Base-by-base conservation (phyloP, 2,113 vertebrate genomes). In the Gobio gobio region DNA sequence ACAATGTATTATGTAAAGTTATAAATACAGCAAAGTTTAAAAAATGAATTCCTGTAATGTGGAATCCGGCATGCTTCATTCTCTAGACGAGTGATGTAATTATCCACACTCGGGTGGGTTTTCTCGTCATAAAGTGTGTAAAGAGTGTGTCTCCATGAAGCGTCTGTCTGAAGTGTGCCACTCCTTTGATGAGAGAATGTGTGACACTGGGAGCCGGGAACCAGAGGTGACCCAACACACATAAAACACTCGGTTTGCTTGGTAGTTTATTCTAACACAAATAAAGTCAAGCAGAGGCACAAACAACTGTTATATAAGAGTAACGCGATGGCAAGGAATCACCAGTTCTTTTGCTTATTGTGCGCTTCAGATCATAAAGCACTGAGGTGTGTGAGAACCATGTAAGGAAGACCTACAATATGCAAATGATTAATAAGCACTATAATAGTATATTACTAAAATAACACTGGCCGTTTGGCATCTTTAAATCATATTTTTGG, bases 101-200 rank as follows among this genome's bases (percentile, higher is more conserved):
- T 51, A 10, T 45, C 51, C 49, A 14, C 33, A 13, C n/a, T 16
- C 68, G 9, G 16, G 36, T n/a, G 4, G 6, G 16, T 22, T 70
- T 70, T 70, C 18, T 43, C 18, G 2, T 70, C 13, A 22, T 61
- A 12, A 59, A 74, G 29, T 29, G 29, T 3, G 3, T 24, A 18
- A 75, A 64, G 68, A 82, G 79, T n/a, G n/a, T n/a, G n/a, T 36
- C 9, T 26, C 56, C 24, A 63, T 81, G 68, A 74, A 75, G 61
- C 18, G 29, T 16, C 66, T 29, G 78, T 63, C 40, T 77, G 36
- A 76, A 78, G 78, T 84, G 68, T 49, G 49, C 81, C 18, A 14
- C 51, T 22, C 40, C 84, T 81, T 86, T 81, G 58, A 85, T 45
- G 29, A 40, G 12, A 70, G 16, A 61, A 77, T 43, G 76, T 61